These are phyloP conservation scores for Bombylius discolor DNA, from an alignment of 2,888 invertebrate species.

Conservation along the genomic window DNA sequence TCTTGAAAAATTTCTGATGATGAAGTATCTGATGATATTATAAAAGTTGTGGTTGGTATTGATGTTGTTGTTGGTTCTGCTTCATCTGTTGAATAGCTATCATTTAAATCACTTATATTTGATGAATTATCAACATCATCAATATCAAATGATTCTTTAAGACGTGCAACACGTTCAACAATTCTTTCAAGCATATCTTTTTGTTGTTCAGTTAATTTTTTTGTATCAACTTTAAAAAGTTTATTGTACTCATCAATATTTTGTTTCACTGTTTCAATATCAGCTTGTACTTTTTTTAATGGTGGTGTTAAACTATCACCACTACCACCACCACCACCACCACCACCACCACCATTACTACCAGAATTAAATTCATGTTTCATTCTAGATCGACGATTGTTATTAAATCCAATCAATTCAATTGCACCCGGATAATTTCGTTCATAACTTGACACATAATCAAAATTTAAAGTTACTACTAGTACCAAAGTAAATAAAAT, in stretches of 20 bases:
- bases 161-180: slow-evolving; percentile 33
- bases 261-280: slow-evolving; percentile 33
- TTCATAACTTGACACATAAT: background rate
- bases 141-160: slow-evolving; percentile 32
- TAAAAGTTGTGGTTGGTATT: background rate
- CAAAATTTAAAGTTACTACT: background rate
- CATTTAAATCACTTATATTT: background rate
- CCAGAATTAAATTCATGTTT: slow-evolving; percentile 2
- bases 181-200: slow-evolving; percentile 35
- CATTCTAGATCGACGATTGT: slow-evolving; percentile 27
- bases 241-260: slow-evolving; percentile 34
- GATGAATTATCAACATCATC: slow-evolving; percentile 6
- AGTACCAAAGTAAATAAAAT: slow-evolving; percentile 2
- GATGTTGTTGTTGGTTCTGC: slow-evolving; percentile 3
- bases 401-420: slow-evolving; percentile 33
- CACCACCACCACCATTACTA: background rate
- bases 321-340: background rate
- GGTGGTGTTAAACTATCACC: slow-evolving; percentile 16
- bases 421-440: slow-evolving; percentile 27
- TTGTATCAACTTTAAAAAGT: slow-evolving; percentile 30
- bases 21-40: background rate
- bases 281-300: slow-evolving; percentile 30
- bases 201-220: slow-evolving; percentile 33
- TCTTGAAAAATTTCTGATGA: background rate
- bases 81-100: background rate